phyloP scores from a whole-genome alignment of 1,140 invertebrate species.

The Conus betulinus region DNA sequence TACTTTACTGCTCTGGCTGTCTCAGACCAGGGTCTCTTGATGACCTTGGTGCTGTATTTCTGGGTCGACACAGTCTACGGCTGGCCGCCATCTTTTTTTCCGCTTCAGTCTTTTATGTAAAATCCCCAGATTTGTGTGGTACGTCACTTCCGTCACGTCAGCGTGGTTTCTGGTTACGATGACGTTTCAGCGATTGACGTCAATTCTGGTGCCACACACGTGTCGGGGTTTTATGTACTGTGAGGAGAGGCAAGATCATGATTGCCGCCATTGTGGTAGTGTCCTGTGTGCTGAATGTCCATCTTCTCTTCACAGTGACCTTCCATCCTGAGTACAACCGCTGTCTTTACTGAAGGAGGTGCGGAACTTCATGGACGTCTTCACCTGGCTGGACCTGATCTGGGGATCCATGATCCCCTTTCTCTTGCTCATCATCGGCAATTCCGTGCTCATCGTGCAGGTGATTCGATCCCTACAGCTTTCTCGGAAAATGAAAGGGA shows the following conservation, averaged over 20 bases:
- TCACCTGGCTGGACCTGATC: not conserved
- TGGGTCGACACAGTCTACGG: not conserved
- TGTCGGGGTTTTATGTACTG: not conserved
- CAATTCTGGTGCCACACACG: not conserved
- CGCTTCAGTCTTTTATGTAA: not conserved
- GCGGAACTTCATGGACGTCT: not conserved
- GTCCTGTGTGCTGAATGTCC: not conserved
- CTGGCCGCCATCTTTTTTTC: too few relatives aligned
- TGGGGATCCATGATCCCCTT: not conserved
- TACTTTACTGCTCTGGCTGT: constrained; percentile 19
- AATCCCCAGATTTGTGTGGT: not conserved
- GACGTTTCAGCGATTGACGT: constrained; percentile 9
- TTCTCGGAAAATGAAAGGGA: not conserved
- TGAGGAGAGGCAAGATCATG: not conserved
- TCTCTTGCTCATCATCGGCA: not conserved
- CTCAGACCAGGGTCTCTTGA: not conserved
- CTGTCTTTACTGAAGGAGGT: not conserved
- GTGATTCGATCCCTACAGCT: not conserved
- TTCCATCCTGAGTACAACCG: not conserved
- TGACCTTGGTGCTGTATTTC: not conserved
- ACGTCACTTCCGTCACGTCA: not conserved
- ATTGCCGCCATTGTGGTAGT: not conserved
- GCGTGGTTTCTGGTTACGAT: constrained; percentile 9
- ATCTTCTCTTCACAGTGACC: not conserved
- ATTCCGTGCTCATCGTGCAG: not conserved